Evolutionary conservation across 2,113 vertebrate species (phyloP).

Genomic region (Ranitomeya variabilis): DNA sequence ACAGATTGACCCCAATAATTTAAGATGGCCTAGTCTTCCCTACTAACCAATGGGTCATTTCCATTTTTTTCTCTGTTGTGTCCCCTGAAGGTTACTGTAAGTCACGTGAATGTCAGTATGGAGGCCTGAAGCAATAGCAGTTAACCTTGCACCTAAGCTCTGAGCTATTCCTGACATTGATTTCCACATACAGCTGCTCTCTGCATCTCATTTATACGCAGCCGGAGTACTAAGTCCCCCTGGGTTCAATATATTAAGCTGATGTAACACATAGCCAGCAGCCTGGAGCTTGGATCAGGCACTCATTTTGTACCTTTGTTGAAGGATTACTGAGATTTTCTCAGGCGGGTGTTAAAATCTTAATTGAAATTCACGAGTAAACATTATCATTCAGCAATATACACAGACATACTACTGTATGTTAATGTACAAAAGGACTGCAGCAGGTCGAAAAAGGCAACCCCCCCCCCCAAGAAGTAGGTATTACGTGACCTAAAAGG

Average conservation of each 20-base stretch:
- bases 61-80: not conserved
- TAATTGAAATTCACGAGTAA: constrained; percentile 49
- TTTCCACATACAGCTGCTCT: not conserved
- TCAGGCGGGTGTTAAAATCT: constrained; percentile 39
- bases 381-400: constrained; percentile 33
- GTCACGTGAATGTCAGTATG: not conserved
- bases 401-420: not conserved
- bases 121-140: not conserved
- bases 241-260: constrained; percentile 43
- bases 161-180: constrained; percentile 29
- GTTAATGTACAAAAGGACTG: not conserved
- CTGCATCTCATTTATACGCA: constrained; percentile 36
- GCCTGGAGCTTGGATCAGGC: constrained; percentile 43
- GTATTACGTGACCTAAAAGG: not conserved
- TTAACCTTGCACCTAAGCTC: constrained; percentile 7
- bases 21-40: not conserved
- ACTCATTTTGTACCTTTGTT: constrained; percentile 51
- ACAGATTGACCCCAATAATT: not conserved
- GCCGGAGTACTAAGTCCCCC: constrained; percentile 28
- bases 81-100: not conserved
- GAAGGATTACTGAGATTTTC: constrained; percentile 49
- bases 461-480: not conserved
- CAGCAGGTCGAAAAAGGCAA: not conserved
- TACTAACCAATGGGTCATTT: not conserved
- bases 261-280: constrained; percentile 42